These are phyloP conservation scores for Rotaria socialis DNA, from an alignment of 2,888 invertebrate species.

Conservation along the genomic window DNA sequence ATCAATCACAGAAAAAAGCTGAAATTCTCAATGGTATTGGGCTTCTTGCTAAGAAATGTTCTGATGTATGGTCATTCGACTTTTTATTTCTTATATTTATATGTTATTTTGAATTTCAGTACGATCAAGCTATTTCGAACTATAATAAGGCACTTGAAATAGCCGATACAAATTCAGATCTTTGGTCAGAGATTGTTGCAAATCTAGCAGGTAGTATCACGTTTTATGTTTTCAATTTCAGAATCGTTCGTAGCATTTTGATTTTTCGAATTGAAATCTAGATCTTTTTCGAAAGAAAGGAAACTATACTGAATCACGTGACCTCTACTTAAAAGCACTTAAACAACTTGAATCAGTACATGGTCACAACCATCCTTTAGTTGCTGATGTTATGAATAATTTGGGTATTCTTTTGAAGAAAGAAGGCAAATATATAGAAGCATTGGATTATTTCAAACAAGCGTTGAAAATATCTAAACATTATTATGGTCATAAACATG, in stretches of 20 bases:
- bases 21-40: constrained; percentile 8
- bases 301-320: neutral
- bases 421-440: constrained; percentile 15
- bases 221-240: neutral
- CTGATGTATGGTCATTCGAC: neutral
- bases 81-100: neutral
- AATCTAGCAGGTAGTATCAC: constrained; percentile 19
- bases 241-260: neutral
- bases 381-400: neutral
- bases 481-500: neutral
- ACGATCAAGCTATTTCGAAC: constrained; percentile 10
- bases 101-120: neutral
- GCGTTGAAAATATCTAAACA: constrained; percentile 6
- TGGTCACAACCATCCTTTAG: neutral
- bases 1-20: neutral
- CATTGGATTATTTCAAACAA: neutral
- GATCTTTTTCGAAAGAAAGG: constrained; percentile 12
- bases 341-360: constrained; percentile 17
- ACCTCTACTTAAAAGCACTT: neutral
- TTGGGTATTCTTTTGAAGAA: neutral
- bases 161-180: neutral
- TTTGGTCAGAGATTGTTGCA: constrained; percentile 25
- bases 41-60: constrained; percentile 16
- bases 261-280: neutral
- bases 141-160: constrained; percentile 4